Evolutionary conservation across 1,140 invertebrate genomes (phyloP), one percentile per base, ranked within the genome.

Genomic region (Solen grandis): DNA sequence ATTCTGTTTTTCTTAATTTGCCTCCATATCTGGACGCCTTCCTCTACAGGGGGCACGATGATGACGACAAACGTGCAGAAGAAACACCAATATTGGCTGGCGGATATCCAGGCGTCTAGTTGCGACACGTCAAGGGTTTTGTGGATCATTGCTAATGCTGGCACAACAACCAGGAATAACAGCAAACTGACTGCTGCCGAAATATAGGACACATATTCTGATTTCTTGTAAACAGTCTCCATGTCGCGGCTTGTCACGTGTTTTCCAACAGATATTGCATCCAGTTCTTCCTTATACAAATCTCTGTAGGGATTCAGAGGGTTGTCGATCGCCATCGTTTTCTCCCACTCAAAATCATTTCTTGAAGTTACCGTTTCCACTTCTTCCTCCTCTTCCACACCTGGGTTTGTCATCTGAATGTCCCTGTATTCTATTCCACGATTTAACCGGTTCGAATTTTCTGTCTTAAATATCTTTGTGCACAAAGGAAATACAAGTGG

Each of bases 321-420:
- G 66, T 92, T 92, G 66, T 92, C 90, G 52, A 92, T 92, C 36
- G 91, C 85, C 19, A 91, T 82, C 0, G 90, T 90, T n/a, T n/a
- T n/a, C n/a, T n/a, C n/a, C n/a, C n/a, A n/a, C n/a, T n/a, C n/a
- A n/a, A n/a, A n/a, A n/a, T n/a, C n/a, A n/a, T n/a, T n/a, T n/a
- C n/a, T n/a, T n/a, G n/a, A n/a, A n/a, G n/a, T n/a, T n/a, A n/a
- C n/a, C n/a, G n/a, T n/a, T n/a, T n/a, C n/a, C n/a, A n/a, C n/a
- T n/a, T n/a, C n/a, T n/a, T n/a, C n/a, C n/a, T n/a, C n/a, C n/a
- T n/a, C n/a, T n/a, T n/a, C n/a, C n/a, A n/a, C n/a, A n/a, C n/a
- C n/a, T n/a, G n/a, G n/a, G n/a, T n/a, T n/a, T n/a, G n/a, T n/a
- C n/a, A n/a, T n/a, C n/a, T n/a, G n/a, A n/a, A n/a, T n/a, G n/a